Percentiles rank a stretch among this genome's conserved stretches.
Evolutionary conservation across 2,113 vertebrate species (phyloP).

Genomic region (Protobothrops flavoviridis): DNA sequence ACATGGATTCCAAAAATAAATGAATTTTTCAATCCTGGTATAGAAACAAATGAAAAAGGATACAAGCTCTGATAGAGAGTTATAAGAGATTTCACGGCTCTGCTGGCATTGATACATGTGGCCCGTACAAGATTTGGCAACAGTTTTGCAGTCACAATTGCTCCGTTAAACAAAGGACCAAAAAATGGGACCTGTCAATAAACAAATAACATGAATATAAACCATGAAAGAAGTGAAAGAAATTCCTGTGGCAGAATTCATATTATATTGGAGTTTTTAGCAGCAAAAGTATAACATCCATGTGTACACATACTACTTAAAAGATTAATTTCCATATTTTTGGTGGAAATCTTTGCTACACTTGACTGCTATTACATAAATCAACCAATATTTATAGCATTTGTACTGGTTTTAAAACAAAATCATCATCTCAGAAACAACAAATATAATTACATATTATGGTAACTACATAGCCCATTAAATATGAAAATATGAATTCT

Average conservation of each 20-base stretch:
- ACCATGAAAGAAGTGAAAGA: neutral
- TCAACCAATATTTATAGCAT: neutral
- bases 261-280: neutral
- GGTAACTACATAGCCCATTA: neutral
- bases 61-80: constrained; percentile 99
- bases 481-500: neutral
- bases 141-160: constrained; percentile 88
- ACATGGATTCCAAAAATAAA: neutral
- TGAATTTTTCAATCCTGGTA: neutral
- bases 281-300: too few relatives aligned
- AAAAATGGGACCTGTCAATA: constrained; percentile 90
- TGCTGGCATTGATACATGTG: constrained; percentile 97
- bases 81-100: constrained; percentile 95
- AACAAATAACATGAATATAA: constrained; percentile 5
- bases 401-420: neutral
- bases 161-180: constrained; percentile 92
- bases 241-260: neutral
- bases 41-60: constrained; percentile 76
- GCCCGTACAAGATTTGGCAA: constrained; percentile 93
- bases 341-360: neutral
- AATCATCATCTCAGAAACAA: neutral
- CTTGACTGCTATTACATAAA: neutral
- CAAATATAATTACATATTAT: neutral
- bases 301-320: neutral
- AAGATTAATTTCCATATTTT: neutral